Base-by-base conservation (phyloP, 2,888 invertebrate species). In the Heteropelma amictum region DNA sequence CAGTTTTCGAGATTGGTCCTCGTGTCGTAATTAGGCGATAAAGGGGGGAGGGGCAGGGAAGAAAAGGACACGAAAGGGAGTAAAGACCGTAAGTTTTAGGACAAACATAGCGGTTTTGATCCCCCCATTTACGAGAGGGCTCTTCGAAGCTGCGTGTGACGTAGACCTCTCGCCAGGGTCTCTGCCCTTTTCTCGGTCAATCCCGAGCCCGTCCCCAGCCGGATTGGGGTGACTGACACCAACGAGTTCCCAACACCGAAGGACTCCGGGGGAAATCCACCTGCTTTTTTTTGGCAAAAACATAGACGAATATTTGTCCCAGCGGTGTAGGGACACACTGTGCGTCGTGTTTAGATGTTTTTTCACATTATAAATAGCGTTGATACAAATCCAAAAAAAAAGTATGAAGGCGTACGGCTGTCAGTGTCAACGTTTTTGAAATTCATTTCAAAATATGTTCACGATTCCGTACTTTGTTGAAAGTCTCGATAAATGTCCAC, bases 71-170 rank as follows among this genome's bases (percentile, higher is more conserved):
- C n/a, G n/a, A n/a, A n/a, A n/a, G n/a, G n/a, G n/a, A n/a, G n/a
- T n/a, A 28, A 23, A 64, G 38, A 58, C 58, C 64, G 56, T 45
- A 63, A 63, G 58, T n/a, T 74, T 58, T 69, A 40, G 64, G 69
- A 74, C 63, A 69, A 69, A 74, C 73, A 74, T 74, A 74, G 73
- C 73, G 73, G 56, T 53, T 64, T 64, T 68, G 38, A 51, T 28
- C 21, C 72, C 63, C 51, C 67, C 56, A 58, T 65, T 63, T n/a
- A n/a, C n/a, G 65, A 49, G 51, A 56, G 64, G 69, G 69, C 56
- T 70, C 75, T 69, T 51, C 64, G 63, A 42, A 51, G 67, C 23
- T n/a, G n/a, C n/a, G n/a, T 54, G 26, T 72, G 53, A 67, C 61
- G 53, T 53, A 65, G 51, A 35, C 10, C 53, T 54, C 54, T 23